Evolutionary conservation across 2,888 invertebrate species (phyloP), one percentile per base, ranked within the genome.

Genomic region (Limnephilus rhombicus): DNA sequence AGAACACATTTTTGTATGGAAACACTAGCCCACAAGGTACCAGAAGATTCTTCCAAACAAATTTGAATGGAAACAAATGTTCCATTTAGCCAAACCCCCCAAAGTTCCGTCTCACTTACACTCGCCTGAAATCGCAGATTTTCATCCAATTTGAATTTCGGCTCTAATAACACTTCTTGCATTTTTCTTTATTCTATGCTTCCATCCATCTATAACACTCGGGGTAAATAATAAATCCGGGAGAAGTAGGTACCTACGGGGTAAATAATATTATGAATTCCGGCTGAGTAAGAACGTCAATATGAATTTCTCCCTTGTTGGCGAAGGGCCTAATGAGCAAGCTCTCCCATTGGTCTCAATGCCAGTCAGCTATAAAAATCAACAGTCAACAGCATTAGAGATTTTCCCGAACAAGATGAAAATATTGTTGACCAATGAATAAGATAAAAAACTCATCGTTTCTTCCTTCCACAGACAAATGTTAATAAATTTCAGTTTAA

Each of bases 381-480:
- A 86, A 86, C 45, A 86, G 86, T 86, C 86, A 86, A 45, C 86
- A 86, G 9, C n/a, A 9, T 45, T 45, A n/a, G 86, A 13, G 86
- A 45, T 86, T 86, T 85, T n/a, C 68, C 9, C n/a, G 9, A 68
- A 9, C 68, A n/a, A n/a, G n/a, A 68, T 24, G 2, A 68, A 68
- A 68, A 68, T 68, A 24, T 7, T 68, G 68, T 68, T 68, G 68
- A 68, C 68, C 68, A 68, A 9, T 68, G 18, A 68, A 68, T n/a
- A n/a, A 68, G 68, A 68, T 24, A 9, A 11, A 11, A 68, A 68
- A 2, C 68, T 9, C 68, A 68, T 24, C 7, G 5, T 68, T 7
- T 7, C n/a, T n/a, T 68, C 24, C 68, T 68, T 68, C n/a, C 24
- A 68, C n/a, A 68, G 3, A 7, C 1, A 24, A 68, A 68, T 7